Conservation (phyloP, 2,888 invertebrate species). For the Ctena decussata region DNA sequence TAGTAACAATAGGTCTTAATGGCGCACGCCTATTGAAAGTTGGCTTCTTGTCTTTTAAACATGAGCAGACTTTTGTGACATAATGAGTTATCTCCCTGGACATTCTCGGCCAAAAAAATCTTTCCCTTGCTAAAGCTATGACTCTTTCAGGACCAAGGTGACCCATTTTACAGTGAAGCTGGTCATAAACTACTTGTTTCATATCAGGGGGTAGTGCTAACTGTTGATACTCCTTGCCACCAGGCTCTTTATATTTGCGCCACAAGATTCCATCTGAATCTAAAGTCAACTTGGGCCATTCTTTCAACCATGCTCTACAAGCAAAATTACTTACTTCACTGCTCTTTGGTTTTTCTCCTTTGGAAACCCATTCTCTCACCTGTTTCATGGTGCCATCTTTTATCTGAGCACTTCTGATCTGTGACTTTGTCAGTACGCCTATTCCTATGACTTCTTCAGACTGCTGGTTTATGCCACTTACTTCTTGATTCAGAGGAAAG, state of each 20-base stretch:
- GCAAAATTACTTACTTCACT: not conserved
- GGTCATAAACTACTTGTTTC: too few species aligned
- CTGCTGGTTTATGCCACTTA: not conserved
- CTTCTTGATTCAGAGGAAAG: not conserved
- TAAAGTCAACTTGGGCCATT: slow-evolving; percentile 12
- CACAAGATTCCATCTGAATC: slow-evolving; percentile 19
- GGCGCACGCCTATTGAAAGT: not conserved
- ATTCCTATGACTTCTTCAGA: not conserved
- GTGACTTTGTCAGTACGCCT: not conserved
- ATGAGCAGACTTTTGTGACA: slow-evolving; percentile 16
- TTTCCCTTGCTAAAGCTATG: slow-evolving; percentile 15
- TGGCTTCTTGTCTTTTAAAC: slow-evolving; percentile 30
- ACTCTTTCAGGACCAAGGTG: slow-evolving; percentile 26
- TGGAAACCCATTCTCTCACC: slow-evolving; percentile 13
- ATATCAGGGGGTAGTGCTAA: slow-evolving; percentile 10
- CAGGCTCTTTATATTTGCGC: slow-evolving; percentile 3
- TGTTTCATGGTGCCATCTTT: not conserved
- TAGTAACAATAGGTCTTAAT: slow-evolving; percentile 18
- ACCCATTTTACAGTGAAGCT: slow-evolving; percentile 42
- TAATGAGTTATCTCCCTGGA: slow-evolving; percentile 29
- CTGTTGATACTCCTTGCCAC: slow-evolving; percentile 9
- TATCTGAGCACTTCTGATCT: not conserved
- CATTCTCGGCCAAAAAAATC: slow-evolving; percentile 53
- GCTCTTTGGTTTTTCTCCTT: not conserved
- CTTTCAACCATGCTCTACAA: not conserved